Evolutionary conservation across 1,140 invertebrate genomes (phyloP).

Genomic region (Ceratosolen fusciceps): DNA sequence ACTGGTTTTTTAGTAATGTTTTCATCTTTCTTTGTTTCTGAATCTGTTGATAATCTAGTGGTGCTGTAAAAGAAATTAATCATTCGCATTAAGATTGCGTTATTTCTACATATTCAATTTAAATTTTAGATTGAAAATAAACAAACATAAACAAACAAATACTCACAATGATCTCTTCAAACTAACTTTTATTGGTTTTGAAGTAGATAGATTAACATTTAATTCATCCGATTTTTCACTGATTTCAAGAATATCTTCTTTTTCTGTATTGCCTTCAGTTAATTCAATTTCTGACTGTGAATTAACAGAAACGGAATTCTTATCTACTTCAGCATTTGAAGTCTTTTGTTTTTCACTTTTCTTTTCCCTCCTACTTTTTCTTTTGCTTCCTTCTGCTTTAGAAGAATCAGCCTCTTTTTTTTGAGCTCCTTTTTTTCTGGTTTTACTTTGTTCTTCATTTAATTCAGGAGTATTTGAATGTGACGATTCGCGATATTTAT

Average conservation of each 20-base stretch:
- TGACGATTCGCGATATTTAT: constrained; percentile 66
- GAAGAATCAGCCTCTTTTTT: constrained; percentile 50
- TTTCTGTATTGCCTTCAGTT: constrained; percentile 44
- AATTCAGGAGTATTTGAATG: constrained; percentile 65
- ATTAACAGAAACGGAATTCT: constrained; percentile 21
- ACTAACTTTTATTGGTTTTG: constrained; percentile 66
- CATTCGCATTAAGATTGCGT: constrained; percentile 26
- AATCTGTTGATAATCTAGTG: constrained; percentile 52
- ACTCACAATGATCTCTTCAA: constrained; percentile 69
- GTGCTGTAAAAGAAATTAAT: constrained; percentile 53
- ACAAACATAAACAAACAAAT: constrained; percentile 40
- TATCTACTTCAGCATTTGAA: constrained; percentile 12
- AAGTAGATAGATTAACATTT: constrained; percentile 48
- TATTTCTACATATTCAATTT: constrained; percentile 4
- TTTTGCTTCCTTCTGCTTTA: constrained; percentile 25
- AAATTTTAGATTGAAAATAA: constrained; percentile 29
- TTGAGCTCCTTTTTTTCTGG: constrained; percentile 47
- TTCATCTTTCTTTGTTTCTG: constrained; percentile 53
- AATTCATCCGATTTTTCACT: constrained; percentile 49
- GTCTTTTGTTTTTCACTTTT: constrained; percentile 5
- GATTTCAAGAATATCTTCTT: constrained; percentile 48
- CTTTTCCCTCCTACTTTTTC: constrained; percentile 22
- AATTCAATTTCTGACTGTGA: constrained; percentile 45
- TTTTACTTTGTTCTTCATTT: constrained; percentile 58
- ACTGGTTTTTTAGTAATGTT: constrained; percentile 50